These are phyloP conservation scores for Limulus polyphemus DNA, from an alignment of 2,888 invertebrate species.

Conservation along the genomic window DNA sequence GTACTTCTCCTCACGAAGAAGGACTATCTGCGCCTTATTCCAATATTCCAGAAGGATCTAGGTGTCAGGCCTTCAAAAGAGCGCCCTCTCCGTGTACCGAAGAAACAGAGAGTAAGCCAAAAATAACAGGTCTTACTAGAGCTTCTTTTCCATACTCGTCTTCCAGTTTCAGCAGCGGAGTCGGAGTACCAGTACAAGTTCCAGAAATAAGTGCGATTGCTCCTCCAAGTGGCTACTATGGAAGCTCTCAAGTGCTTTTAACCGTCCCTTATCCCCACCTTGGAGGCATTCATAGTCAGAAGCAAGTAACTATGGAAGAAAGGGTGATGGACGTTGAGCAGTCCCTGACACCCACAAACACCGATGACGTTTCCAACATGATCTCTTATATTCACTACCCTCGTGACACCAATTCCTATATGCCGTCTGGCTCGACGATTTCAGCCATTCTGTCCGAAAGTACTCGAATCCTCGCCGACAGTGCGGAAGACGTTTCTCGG, in stretches of 20 bases:
- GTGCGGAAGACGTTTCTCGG: slow-evolving; percentile 3
- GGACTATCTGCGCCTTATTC: slow-evolving; percentile 1
- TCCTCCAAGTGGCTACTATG: slow-evolving; percentile 19
- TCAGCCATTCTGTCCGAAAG: slow-evolving; percentile 19
- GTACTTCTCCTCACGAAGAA: not conserved
- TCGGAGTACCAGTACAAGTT: not conserved
- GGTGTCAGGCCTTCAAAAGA: not conserved
- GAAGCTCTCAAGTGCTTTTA: slow-evolving; percentile 20
- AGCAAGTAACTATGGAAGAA: slow-evolving; percentile 1
- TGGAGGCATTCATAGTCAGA: slow-evolving; percentile 13
- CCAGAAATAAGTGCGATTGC: not conserved
- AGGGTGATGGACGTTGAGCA: slow-evolving; percentile 14
- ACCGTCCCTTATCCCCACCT: slow-evolving; percentile 22
- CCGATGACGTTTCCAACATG: slow-evolving; percentile 24
- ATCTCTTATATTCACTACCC: slow-evolving; percentile 9
- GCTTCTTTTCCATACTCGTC: not conserved
- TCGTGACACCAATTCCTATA: not conserved
- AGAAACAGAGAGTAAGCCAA: not conserved
- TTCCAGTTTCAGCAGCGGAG: no score
- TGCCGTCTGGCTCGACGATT: not conserved
- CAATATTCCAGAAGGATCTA: not conserved
- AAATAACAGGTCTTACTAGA: not conserved
- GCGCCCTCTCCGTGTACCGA: not conserved
- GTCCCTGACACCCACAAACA: slow-evolving; percentile 18
- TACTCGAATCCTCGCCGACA: slow-evolving; percentile 15